Conservation (phyloP, 2,888 invertebrate genomes). For the Amiota minor region DNA sequence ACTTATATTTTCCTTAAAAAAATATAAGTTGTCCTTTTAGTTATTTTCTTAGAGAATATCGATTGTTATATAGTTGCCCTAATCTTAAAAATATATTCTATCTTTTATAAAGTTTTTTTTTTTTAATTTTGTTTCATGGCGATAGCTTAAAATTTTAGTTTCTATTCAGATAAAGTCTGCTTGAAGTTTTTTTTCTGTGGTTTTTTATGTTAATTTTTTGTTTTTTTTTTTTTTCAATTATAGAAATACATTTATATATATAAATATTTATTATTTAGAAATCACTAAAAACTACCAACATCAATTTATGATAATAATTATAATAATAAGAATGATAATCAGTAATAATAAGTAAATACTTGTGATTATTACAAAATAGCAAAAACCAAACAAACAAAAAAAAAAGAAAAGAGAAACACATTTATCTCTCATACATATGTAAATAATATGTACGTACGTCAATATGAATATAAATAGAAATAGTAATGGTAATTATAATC, state of each 20-base stretch:
- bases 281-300: constrained; percentile 65
- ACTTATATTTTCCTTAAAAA: background rate
- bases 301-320: constrained; percentile 48
- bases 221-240: background rate
- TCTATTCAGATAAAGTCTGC: background rate
- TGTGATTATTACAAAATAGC: constrained; percentile 62
- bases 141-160: background rate
- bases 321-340: background rate
- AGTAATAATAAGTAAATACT: constrained; percentile 51
- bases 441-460: constrained; percentile 31
- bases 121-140: background rate
- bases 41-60: constrained; percentile 37
- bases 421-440: constrained; percentile 52
- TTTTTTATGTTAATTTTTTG: constrained; percentile 23
- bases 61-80: constrained; percentile 29
- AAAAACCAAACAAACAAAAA: too few species aligned
- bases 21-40: background rate
- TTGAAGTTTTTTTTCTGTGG: background rate
- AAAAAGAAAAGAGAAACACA: constrained; percentile 53
- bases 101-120: background rate
- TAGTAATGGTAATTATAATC: constrained; percentile 6
- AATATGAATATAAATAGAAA: background rate
- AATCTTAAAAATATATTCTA: background rate
- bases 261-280: constrained; percentile 40
- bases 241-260: constrained; percentile 18